Conservation (phyloP, 2,888 invertebrate species). For the Acanthosepion esculentum region DNA sequence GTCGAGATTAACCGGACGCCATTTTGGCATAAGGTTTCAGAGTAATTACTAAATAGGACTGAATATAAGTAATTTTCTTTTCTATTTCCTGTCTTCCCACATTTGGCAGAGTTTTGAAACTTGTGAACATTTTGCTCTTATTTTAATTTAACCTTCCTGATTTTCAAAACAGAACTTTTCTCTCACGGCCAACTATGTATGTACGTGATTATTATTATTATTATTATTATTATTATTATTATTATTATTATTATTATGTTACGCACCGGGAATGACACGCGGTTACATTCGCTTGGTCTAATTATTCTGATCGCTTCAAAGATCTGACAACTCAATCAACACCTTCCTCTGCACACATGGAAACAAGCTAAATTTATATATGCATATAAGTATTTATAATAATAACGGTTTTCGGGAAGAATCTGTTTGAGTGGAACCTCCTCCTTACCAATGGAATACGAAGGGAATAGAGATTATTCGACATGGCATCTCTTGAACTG, state of each 20-base stretch:
- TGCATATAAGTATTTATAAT: no score
- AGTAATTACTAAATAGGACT: conserved; percentile 33
- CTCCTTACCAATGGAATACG: no score
- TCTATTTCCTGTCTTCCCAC: background rate
- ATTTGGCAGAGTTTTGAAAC: background rate
- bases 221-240: background rate
- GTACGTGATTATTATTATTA: background rate
- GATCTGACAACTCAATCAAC: no score
- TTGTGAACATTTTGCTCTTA: background rate
- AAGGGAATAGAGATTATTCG: no score
- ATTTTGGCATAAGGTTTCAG: background rate
- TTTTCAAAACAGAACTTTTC: background rate
- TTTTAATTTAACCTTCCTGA: background rate
- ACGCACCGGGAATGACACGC: no score
- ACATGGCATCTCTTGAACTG: no score
- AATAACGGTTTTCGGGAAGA: no score
- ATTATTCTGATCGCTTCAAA: no score
- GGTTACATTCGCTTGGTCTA: no score
- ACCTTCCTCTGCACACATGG: no score
- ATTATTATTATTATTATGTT: background rate
- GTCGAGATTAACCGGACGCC: background rate
- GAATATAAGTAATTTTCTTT: conserved; percentile 18
- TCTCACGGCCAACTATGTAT: background rate
- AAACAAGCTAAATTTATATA: no score
- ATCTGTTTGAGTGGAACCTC: no score